Evolutionary conservation across 2,888 invertebrate species (phyloP).

Genomic region (Xylocampa areola): DNA sequence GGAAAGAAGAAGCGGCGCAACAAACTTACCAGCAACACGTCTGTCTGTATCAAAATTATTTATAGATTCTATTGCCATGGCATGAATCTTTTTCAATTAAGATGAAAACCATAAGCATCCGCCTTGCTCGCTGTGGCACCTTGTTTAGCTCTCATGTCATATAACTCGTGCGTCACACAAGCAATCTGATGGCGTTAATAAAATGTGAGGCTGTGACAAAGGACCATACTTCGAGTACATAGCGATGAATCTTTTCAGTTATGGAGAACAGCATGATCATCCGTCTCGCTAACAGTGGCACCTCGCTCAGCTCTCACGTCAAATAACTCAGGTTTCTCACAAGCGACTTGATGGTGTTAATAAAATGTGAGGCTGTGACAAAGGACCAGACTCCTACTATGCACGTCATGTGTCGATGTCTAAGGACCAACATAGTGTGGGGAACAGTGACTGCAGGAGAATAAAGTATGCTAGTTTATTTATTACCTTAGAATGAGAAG

Average conservation of each 20-base stretch:
- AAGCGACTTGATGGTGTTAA: constrained; percentile 71
- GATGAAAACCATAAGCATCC: too few relatives aligned
- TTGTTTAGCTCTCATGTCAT: constrained; percentile 59
- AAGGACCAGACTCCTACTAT: constrained; percentile 56
- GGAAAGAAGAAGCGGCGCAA: too few relatives aligned
- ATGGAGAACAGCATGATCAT: too few relatives aligned
- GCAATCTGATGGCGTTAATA: constrained; percentile 72
- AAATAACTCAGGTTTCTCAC: constrained; percentile 67
- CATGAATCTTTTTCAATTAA: too few relatives aligned
- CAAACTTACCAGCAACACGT: too few relatives aligned
- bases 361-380: constrained; percentile 69
- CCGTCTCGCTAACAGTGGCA: constrained; percentile 40
- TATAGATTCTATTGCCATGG: too few relatives aligned
- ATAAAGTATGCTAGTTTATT: constrained; percentile 23
- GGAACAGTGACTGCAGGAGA: constrained; percentile 8
- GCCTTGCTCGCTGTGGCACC: constrained; percentile 45
- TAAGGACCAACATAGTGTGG: constrained; percentile 18
- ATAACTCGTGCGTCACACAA: constrained; percentile 68
- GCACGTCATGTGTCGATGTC: constrained; percentile 53
- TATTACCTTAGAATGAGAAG: constrained; percentile 6
- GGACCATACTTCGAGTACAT: constrained; percentile 52
- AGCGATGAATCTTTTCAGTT: too few relatives aligned
- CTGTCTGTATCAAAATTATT: too few relatives aligned
- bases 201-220: constrained; percentile 68
- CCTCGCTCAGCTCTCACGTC: constrained; percentile 58